Percentiles rank a stretch among this genome's conserved stretches.
phyloP scores from a whole-genome alignment of 2,797 vertebrate genomes.

The Spea hammondii region DNA sequence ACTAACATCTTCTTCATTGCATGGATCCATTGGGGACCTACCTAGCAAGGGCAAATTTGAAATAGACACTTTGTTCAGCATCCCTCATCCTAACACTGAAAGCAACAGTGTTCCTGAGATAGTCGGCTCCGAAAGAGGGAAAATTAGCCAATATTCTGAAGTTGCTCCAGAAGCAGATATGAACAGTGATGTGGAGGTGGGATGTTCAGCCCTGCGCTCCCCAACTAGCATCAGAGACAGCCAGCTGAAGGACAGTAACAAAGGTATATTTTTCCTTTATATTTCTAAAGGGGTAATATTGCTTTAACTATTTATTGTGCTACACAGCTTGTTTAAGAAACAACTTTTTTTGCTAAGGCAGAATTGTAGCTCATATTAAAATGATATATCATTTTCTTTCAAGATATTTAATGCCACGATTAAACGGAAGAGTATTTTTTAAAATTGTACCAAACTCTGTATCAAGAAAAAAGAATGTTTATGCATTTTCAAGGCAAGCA shows the following conservation, averaged over 20 bases:
- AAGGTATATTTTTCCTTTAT: slow-evolving; percentile 75
- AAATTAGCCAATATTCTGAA: slow-evolving; percentile 89
- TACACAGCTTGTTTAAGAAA: too few species aligned
- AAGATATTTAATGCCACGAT: too few species aligned
- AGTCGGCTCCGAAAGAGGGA: slow-evolving; percentile 84
- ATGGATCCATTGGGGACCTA: slow-evolving; percentile 87
- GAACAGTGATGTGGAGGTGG: slow-evolving; percentile 98
- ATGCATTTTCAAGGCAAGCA: too few species aligned
- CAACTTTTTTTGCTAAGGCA: too few species aligned
- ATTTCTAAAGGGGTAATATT: background rate
- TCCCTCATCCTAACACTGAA: slow-evolving; percentile 82
- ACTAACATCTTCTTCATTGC: slow-evolving; percentile 90
- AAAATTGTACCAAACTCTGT: too few species aligned
- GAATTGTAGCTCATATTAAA: too few species aligned
- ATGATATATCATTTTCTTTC: too few species aligned
- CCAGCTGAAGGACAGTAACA: slow-evolving; percentile 95
- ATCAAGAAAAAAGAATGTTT: too few species aligned
- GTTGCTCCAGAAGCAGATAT: slow-evolving; percentile 93
- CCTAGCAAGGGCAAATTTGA: slow-evolving; percentile 96
- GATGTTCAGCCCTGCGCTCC: slow-evolving; percentile 90
- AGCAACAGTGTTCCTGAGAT: slow-evolving; percentile 83
- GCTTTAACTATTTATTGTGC: background rate
- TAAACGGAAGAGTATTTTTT: too few species aligned
- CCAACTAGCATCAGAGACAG: slow-evolving; percentile 76
- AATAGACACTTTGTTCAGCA: slow-evolving; percentile 94